Evolutionary conservation across 2,888 invertebrate species (phyloP), one percentile per base, ranked within the genome.

Genomic region (Platypus cylindrus): DNA sequence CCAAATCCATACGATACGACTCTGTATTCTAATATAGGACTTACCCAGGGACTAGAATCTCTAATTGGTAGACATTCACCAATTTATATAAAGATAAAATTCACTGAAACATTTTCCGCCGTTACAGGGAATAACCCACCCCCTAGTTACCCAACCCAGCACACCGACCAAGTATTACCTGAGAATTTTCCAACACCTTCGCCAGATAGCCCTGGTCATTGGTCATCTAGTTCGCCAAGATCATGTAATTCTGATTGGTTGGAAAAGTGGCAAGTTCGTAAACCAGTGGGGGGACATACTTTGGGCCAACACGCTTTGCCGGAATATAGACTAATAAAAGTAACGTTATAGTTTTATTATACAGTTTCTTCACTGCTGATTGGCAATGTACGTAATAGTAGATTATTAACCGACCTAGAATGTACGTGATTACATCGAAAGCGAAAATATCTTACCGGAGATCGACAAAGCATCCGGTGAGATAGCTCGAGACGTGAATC

Each of bases 191-290:
- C 90, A 29, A 94, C 93, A 17, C 93, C 94, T 3, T 91, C 91
- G 13, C 94, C 95, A 0, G 94, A 94, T 58, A 90, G 90, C 37
- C 93, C 93, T 0, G 90, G 87, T 35, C 89, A 91, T 62, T 94
- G 94, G 93, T 91, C 90, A 5, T 84, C 87, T 31, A 87, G 90
- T 34, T 91, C 91, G 32, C 94, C 93, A 1, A 84, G 89, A 50
- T 91, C 90, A 30, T 72, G 73, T 32, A 86, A 86, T 61, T 90
- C 90, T 34, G 94, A 94, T 62, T 94, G 93, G 93, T 91, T 93
- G 30, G 94, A 93, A 55, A 82, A 82, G 77, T 82, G 43, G 77
- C 80, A 48, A 82, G 82, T 55, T 77, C 76, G 18, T 74, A 71
- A 47, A 71, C 70, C 40, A 37, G n/a, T n/a, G n/a, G n/a, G n/a